Conservation (phyloP, 2,888 invertebrate species). For the Agriopis marginaria region DNA sequence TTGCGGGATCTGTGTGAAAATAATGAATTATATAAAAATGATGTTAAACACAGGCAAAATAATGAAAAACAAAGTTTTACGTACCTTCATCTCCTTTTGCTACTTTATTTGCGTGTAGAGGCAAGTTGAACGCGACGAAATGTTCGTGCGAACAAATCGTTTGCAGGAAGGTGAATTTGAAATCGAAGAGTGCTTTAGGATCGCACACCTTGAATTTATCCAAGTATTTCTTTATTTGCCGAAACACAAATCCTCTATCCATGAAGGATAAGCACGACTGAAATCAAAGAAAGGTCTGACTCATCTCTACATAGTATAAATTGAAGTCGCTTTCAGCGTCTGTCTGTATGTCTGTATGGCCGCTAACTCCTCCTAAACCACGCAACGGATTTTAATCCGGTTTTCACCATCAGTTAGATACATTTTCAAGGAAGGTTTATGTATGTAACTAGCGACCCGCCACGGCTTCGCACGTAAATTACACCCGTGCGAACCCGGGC, state of each 20-base stretch:
- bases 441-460: no score
- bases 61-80: conserved; percentile 15
- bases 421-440: no score
- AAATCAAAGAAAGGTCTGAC: conserved; percentile 52
- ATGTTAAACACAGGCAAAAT: conserved; percentile 30
- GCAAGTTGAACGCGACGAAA: conserved; percentile 96
- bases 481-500: no score
- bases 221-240: conserved; percentile 94
- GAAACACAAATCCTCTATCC: conserved; percentile 97
- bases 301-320: no score
- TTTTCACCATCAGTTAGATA: no score
- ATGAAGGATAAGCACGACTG: conserved; percentile 96
- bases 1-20: conserved; percentile 79
- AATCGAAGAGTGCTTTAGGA: conserved; percentile 93
- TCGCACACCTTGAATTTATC: conserved; percentile 95
- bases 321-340: no score
- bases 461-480: no score
- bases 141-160: conserved; percentile 98
- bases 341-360: no score
- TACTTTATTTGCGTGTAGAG: conserved; percentile 88
- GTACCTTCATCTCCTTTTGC: conserved; percentile 75
- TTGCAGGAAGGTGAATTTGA: conserved; percentile 96
- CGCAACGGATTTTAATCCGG: no score
- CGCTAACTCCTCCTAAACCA: no score
- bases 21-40: conserved; percentile 45